phyloP scores from a whole-genome alignment of 2,113 vertebrate genomes.

The Xiphorhynchus elegans region DNA sequence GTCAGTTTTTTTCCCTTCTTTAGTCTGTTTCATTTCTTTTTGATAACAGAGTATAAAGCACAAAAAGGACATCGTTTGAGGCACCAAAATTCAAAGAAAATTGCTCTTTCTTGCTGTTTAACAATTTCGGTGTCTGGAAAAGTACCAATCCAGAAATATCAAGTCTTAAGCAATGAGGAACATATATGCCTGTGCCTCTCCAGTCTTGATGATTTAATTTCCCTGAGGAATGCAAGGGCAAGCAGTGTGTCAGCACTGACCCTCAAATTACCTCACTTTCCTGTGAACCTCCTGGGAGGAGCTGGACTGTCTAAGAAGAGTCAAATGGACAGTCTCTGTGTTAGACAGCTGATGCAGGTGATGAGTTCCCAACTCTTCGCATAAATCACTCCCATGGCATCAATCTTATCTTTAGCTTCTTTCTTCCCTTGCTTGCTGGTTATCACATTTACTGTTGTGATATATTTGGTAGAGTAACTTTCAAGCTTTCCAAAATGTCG shows the following conservation, averaged over 20 bases:
- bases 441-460: not conserved
- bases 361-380: not conserved
- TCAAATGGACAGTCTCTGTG: not conserved
- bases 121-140: not conserved
- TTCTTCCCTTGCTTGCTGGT: not conserved
- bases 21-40: not conserved
- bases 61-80: not conserved
- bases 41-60: not conserved
- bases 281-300: not conserved
- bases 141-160: not conserved
- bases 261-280: not conserved
- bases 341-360: not conserved
- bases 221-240: rapidly evolving
- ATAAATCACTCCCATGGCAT: not conserved
- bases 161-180: not conserved
- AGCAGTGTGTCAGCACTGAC: not conserved
- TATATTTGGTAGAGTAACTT: not conserved
- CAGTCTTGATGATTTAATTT: not conserved
- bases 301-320: not conserved
- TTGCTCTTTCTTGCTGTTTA: not conserved
- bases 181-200: not conserved
- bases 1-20: not conserved
- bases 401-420: not conserved
- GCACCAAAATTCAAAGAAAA: not conserved
- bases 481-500: not conserved